A percentile compares a stretch with the other conserved stretches of the same genome.
Conservation (phyloP, 2,888 invertebrate species). For the Oligia fasciuncula region DNA sequence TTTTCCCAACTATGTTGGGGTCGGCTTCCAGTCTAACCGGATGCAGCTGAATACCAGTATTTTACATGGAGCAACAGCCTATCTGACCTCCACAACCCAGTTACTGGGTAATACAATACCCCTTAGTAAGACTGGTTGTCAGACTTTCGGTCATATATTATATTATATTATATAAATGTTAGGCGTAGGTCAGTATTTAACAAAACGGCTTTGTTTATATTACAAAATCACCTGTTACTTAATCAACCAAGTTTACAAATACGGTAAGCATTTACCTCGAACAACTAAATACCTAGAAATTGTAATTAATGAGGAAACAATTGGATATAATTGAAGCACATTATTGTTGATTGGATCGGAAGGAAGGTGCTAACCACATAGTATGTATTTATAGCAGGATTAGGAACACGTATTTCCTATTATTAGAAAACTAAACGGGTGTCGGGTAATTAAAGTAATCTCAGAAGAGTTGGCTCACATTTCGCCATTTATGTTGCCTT, state of each 20-base stretch:
- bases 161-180: background rate
- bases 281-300: background rate
- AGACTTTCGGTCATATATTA: no score
- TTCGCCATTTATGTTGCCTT: no score
- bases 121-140: no score
- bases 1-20: no score
- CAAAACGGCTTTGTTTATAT: slow-evolving; percentile 13
- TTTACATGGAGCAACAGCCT: no score
- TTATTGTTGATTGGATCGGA: slow-evolving; percentile 32
- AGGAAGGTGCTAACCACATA: slow-evolving; percentile 9
- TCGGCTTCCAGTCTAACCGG: no score
- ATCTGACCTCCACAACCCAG: no score
- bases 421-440: background rate
- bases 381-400: background rate
- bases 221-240: background rate
- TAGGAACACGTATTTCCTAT: slow-evolving; percentile 11
- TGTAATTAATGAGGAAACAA: slow-evolving; percentile 22
- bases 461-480: no score
- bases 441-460: no score
- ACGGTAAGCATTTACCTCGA: slow-evolving; percentile 27
- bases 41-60: no score
- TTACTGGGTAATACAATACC: no score
- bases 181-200: background rate
- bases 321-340: slow-evolving; percentile 36
- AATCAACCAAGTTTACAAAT: background rate